Base-by-base conservation (phyloP, 2,888 invertebrate species). In the Hoplodrina blanda region DNA sequence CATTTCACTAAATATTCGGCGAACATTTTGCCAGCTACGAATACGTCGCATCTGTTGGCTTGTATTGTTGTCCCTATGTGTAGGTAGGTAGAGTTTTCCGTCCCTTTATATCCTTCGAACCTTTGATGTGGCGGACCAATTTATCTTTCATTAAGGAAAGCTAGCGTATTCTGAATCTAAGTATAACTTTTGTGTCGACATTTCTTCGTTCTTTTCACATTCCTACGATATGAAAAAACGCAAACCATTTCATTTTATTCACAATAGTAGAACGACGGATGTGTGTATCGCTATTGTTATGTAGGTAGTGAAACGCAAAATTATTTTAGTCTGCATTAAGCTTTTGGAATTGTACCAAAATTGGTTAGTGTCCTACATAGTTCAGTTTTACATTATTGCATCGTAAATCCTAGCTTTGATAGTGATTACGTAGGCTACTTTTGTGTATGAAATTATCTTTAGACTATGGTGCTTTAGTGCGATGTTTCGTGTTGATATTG, bases 321-420 rank as follows among this genome's bases (percentile, higher is more conserved):
- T 85, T 61, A 80, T 85, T 81, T 76, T 65, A 80, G 71, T 65
- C 64, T 61, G 71, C 73, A 73, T 60, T 60, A 66, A 64, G 77
- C 78, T 80, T 73, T 88, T 89, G 89, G 88, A 89, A 84, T 80
- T 82, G 81, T 83, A 87, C 87, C 88, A 88, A 88, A 87, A 90
- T 76, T 85, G 82, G 78, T 83, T 81, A 76, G 62, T 82, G 80
- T 76, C 75, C 82, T 83, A 82, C 76, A 80, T 85, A 83, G 72
- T 78, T 80, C 82, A 83, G 79, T 85, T 85, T 87, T 82, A 82
- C 78, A 84, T 83, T 85, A 83, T 84, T 84, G 84, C 79, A 67
- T 76, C 78, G 82, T 84, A 83, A 84, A 87, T 85, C 76, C 68
- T 72, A 73, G 64, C 62, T 84, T 81, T 76, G 71, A 71, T 71